Evolutionary conservation across 2,113 vertebrate species (phyloP).

Genomic region (Aythya baeri): DNA sequence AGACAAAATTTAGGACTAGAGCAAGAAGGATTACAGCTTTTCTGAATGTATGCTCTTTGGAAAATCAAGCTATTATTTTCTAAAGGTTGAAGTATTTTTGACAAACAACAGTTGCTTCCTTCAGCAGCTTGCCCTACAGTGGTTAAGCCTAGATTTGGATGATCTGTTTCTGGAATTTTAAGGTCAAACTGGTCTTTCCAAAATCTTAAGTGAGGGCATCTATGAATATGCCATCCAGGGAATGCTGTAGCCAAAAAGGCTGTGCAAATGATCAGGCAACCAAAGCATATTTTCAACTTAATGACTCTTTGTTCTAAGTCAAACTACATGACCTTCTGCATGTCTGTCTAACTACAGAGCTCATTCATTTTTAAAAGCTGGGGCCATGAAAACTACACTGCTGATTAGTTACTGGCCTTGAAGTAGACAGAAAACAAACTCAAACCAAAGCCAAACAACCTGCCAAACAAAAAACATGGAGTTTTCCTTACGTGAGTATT

Average conservation of each 20-base stretch:
- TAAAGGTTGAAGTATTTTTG: conserved; percentile 70
- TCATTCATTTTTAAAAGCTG: background rate
- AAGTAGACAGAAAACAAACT: background rate
- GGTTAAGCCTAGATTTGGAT: conserved; percentile 26
- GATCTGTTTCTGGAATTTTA: conserved; percentile 44
- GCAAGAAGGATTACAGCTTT: conserved; percentile 10
- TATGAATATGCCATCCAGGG: conserved; percentile 70
- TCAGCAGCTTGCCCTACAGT: conserved; percentile 32
- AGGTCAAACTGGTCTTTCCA: conserved; percentile 73
- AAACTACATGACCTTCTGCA: background rate
- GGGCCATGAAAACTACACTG: background rate
- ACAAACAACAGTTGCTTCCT: conserved; percentile 41
- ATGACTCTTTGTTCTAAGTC: background rate
- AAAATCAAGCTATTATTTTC: conserved; percentile 67
- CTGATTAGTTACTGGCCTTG: background rate
- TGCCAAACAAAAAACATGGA: background rate
- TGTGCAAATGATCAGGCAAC: background rate
- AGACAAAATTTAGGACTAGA: conserved; percentile 32
- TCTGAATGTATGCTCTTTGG: conserved; percentile 44
- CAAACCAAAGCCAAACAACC: background rate
- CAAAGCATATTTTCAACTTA: background rate
- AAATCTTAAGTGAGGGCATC: conserved; percentile 68
- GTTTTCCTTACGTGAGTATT: background rate
- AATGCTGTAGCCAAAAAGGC: conserved; percentile 65
- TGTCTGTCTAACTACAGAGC: background rate